Conservation (phyloP, 2,797 vertebrate species). For the Enteromius afrohamiltoni region DNA sequence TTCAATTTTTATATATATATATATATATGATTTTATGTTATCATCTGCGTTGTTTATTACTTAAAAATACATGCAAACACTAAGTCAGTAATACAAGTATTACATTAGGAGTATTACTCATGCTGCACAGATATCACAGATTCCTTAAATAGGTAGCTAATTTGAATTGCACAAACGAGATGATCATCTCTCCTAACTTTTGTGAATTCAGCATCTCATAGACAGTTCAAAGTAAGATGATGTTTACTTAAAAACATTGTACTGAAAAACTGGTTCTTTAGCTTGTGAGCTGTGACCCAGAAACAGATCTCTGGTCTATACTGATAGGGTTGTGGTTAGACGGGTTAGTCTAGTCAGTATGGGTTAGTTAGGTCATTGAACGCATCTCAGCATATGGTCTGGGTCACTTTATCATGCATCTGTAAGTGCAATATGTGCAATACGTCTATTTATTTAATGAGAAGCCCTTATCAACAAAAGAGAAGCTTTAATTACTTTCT, state of each 20-base stretch:
- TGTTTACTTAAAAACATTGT: constrained; percentile 2
- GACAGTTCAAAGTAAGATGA: background rate
- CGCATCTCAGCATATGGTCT: background rate
- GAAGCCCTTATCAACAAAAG: background rate
- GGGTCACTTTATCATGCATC: background rate
- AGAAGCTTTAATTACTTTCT: background rate
- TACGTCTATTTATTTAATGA: too few relatives aligned
- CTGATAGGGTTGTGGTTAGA: background rate
- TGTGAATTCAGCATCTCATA: constrained; percentile 1
- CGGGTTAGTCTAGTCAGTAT: too few relatives aligned
- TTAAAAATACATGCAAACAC: background rate
- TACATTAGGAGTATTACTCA: background rate
- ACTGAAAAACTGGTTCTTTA: background rate
- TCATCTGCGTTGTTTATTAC: background rate
- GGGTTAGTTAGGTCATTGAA: too few relatives aligned
- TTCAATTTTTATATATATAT: too few relatives aligned
- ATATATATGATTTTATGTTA: background rate
- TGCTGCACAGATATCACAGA: background rate
- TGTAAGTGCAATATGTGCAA: background rate
- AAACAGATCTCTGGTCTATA: background rate
- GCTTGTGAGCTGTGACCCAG: background rate
- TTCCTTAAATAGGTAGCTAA: background rate
- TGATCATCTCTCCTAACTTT: background rate
- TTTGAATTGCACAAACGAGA: background rate
- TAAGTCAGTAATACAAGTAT: background rate